Base-by-base conservation (phyloP, 2,797 vertebrate species). In the Sebastes steindachneri region DNA sequence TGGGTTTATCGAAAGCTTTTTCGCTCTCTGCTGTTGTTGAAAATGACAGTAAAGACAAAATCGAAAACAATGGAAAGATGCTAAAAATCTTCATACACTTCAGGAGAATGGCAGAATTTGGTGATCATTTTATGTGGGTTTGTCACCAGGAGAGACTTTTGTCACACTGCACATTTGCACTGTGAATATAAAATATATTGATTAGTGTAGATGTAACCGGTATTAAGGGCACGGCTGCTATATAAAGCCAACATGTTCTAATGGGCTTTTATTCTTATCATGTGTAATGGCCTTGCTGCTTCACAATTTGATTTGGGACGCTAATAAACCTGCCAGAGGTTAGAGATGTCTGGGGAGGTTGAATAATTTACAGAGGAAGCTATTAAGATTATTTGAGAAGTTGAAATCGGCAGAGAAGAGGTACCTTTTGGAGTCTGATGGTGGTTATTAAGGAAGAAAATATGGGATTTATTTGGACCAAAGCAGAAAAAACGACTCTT, bases 261-360 rank as follows among this genome's bases (percentile, higher is more conserved):
- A 79, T 14, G 77, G n/a, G 66, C 48, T 82, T 82, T 81, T 28
- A 67, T 45, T 84, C 73, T 70, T 62, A 83, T 86, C 78, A 31
- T 7, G 60, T 54, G 53, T 75, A 89, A 85, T 3, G 51, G 67
- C 12, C 74, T 37, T 41, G 29, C 76, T 79, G 67, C 86, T 77
- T 82, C 68, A 71, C 84, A 69, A 35, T 68, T 88, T 77, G 86
- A 85, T 90, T 75, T 84, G 57, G 59, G 71, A 58, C 5, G 7
- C 73, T 87, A 79, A 80, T 77, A 79, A 91, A 87, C 68, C 77
- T 73, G 68, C 69, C 68, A 67, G 82, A 73, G 85, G 51, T 86
- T 68, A 69, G 65, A 79, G 63, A 74, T 64, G 77, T 80, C 73
- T 73, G 70, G 28, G 53, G 69, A 69, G 77, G 54, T 58, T 80